Evolutionary conservation across 2,888 invertebrate genomes (phyloP).

Genomic region (Calliphora vomitoria): DNA sequence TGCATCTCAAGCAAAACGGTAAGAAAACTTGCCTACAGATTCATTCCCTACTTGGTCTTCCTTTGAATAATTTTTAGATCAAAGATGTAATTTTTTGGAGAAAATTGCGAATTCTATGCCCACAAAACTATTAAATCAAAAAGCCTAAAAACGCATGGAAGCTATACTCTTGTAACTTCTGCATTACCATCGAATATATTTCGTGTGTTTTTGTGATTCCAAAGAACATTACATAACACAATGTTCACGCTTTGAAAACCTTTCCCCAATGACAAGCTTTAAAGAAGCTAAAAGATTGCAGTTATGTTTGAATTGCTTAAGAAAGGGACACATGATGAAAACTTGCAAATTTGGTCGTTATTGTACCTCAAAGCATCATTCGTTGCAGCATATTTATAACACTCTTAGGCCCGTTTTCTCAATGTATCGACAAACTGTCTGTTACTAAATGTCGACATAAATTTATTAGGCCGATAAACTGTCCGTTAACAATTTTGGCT

Average conservation of each 20-base stretch:
- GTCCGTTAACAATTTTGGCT: too few species aligned
- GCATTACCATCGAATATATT: not conserved
- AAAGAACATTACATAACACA: conserved; percentile 28
- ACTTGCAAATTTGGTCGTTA: conserved; percentile 35
- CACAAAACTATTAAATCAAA: not conserved
- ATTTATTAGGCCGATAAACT: too few species aligned
- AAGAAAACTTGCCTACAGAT: not conserved
- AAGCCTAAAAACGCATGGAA: not conserved
- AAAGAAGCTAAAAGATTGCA: conserved; percentile 50
- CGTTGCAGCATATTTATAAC: conserved; percentile 32
- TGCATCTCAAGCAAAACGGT: too few species aligned
- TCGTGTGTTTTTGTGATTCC: conserved; percentile 30
- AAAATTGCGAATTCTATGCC: conserved; percentile 18
- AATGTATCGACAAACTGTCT: too few species aligned
- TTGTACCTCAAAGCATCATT: conserved; percentile 49
- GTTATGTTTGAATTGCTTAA: conserved; percentile 62
- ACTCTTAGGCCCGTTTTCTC: too few species aligned
- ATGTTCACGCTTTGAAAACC: conserved; percentile 41
- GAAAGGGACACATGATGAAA: conserved; percentile 50
- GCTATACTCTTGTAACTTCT: conserved; percentile 35
- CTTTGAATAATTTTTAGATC: conserved; percentile 49
- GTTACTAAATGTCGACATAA: too few species aligned
- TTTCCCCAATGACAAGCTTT: conserved; percentile 21
- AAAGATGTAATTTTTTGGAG: conserved; percentile 42
- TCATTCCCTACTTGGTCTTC: conserved; percentile 29